Evolutionary conservation across 2,113 vertebrate species (phyloP).

Genomic region (Sialia sialis): DNA sequence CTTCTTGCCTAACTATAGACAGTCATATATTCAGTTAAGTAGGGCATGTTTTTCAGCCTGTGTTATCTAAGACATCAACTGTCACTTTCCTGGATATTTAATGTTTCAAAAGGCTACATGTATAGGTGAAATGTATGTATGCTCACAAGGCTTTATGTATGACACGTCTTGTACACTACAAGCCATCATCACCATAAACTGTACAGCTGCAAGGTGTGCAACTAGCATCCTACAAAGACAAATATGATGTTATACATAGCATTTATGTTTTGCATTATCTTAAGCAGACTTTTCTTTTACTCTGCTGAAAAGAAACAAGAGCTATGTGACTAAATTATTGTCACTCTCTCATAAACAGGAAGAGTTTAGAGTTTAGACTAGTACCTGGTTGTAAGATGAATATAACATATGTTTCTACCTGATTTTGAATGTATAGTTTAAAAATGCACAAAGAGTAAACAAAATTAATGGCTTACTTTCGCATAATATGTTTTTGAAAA

Average conservation of each 20-base stretch:
- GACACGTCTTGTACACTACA: background rate
- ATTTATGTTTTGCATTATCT: background rate
- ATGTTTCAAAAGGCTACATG: background rate
- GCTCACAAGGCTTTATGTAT: background rate
- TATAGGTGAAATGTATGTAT: background rate
- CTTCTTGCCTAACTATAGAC: background rate
- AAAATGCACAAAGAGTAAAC: background rate
- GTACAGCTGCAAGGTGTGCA: background rate
- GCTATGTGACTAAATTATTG: background rate
- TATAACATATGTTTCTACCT: background rate
- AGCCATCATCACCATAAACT: background rate
- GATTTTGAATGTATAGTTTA: background rate
- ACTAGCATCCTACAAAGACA: background rate
- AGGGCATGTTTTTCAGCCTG: background rate
- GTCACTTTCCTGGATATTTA: background rate
- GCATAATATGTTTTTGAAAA: background rate
- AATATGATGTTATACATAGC: background rate
- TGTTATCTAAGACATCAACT: conserved; percentile 16
- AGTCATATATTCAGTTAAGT: background rate
- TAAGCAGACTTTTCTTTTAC: background rate
- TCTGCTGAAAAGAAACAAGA: background rate
- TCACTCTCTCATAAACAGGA: background rate
- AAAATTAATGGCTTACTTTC: background rate
- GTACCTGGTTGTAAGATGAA: background rate
- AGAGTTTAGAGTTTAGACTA: background rate